Conservation (phyloP, 2,888 invertebrate genomes). For the Nysson spinosus region DNA sequence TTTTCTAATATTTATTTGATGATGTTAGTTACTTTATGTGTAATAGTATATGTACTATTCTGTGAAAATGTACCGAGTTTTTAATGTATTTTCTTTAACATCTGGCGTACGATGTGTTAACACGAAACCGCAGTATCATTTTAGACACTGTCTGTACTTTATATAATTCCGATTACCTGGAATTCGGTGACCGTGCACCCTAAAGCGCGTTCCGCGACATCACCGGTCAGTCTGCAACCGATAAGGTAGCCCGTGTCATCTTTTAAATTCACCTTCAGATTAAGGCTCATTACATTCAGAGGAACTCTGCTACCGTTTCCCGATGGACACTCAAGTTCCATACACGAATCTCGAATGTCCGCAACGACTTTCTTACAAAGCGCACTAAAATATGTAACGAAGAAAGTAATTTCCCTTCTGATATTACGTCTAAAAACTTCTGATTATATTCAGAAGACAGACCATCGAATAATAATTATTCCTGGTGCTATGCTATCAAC, state of each 20-base stretch:
- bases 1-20: too few relatives aligned
- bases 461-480: conserved; percentile 66
- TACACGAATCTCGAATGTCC: conserved; percentile 69
- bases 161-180: conserved; percentile 54
- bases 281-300: conserved; percentile 62
- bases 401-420: too few relatives aligned
- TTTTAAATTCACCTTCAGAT: conserved; percentile 70
- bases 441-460: conserved; percentile 2
- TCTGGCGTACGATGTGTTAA: too few relatives aligned
- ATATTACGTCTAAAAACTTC: too few relatives aligned
- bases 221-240: conserved; percentile 70
- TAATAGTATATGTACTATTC: too few relatives aligned
- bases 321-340: conserved; percentile 73
- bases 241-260: conserved; percentile 74
- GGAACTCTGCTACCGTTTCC: conserved; percentile 71
- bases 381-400: too few relatives aligned
- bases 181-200: conserved; percentile 64
- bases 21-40: too few relatives aligned
- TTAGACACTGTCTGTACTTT: too few relatives aligned
- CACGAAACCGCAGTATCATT: too few relatives aligned
- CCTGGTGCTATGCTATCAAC: conserved; percentile 79
- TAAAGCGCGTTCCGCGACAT: conserved; percentile 67
- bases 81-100: too few relatives aligned
- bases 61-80: too few relatives aligned
- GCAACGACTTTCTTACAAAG: conserved; percentile 67